These are phyloP conservation scores for Latrodectus hesperus DNA, from an alignment of 2,888 invertebrate species.

Conservation along the genomic window DNA sequence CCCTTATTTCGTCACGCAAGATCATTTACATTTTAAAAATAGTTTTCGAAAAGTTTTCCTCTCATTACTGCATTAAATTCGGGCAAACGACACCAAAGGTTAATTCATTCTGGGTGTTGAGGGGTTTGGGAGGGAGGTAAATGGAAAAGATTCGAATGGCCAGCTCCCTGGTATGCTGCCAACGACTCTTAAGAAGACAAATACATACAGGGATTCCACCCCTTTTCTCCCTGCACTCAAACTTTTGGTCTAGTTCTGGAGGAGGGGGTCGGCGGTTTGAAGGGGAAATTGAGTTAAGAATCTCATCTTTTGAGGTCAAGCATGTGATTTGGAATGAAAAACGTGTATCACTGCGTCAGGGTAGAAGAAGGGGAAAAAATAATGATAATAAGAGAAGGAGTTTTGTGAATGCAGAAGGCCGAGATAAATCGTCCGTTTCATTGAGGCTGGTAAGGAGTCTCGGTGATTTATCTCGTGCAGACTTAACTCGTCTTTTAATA, in stretches of 20 bases:
- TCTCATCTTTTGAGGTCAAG: constrained; percentile 60
- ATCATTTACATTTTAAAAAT: constrained; percentile 67
- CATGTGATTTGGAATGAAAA: constrained; percentile 60
- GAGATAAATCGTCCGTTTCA: constrained; percentile 33
- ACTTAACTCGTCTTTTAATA: neutral
- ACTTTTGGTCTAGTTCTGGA: constrained; percentile 58
- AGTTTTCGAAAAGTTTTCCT: constrained; percentile 48
- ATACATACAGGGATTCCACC: constrained; percentile 7
- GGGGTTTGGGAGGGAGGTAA: neutral
- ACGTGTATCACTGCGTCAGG: constrained; percentile 30
- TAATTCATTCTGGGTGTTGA: constrained; percentile 56
- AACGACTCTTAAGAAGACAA: constrained; percentile 48
- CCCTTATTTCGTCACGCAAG: constrained; percentile 11
- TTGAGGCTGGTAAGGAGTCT: neutral
- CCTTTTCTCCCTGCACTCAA: constrained; percentile 16
- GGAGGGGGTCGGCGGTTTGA: neutral
- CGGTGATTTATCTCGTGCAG: neutral
- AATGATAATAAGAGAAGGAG: neutral
- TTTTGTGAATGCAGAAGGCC: constrained; percentile 4
- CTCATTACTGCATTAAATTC: constrained; percentile 60
- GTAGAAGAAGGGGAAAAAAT: neutral
- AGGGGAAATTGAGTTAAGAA: constrained; percentile 55
- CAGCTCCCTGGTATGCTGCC: constrained; percentile 43
- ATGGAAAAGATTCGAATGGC: constrained; percentile 32
- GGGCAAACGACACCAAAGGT: constrained; percentile 38